Base-by-base conservation (phyloP, 2,113 vertebrate species). In the Carettochelys insculpta region DNA sequence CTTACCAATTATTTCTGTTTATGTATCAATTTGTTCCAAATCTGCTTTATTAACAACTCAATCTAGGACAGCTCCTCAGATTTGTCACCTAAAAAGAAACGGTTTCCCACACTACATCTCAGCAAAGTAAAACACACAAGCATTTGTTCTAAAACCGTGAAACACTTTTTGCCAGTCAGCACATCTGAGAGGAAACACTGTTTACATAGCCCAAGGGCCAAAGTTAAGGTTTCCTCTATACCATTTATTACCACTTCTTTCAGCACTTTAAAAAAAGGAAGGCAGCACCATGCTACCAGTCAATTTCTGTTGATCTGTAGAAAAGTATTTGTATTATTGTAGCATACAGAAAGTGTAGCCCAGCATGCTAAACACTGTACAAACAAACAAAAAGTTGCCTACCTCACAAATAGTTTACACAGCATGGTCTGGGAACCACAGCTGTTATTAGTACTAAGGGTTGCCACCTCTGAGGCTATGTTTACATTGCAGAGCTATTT, bases 221-320 rank as follows among this genome's bases (percentile, higher is more conserved):
- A 93, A 86, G 34, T 34, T 82, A 92, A 83, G 65, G 17, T 90
- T 56, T 27, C 45, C 68, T 73, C 41, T 43, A 79, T 50, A 45
- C 73, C 38, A 75, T 86, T 82, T 77, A n/a, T 12, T 20, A 10
- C 5, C 43, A 22, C 22, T 43, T 71, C n/a, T 24, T 71, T 41
- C 68, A 43, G 19, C 38, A 71, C 14, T 50, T 50, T 41, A n/a
- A 41, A 71, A 11, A 38, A 34, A 31, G 31, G 56, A 29, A 61
- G 31, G 14, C 58, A n/a, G 58, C 24, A 54, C 14, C 16, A 61
- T n/a, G 31, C 58, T 34, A n/a, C 29, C 58, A 61, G 16, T 61
- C 58, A 61, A 16, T 31, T 61, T 61, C 58, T 61, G 31, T 61
- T 61, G 58, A 61, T 16, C 16, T 61, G 31, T 8, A 16, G 13